Evolutionary conservation across 2,113 vertebrate species (phyloP), one percentile per base, ranked within the genome.

Genomic region (Saccopteryx leptura): DNA sequence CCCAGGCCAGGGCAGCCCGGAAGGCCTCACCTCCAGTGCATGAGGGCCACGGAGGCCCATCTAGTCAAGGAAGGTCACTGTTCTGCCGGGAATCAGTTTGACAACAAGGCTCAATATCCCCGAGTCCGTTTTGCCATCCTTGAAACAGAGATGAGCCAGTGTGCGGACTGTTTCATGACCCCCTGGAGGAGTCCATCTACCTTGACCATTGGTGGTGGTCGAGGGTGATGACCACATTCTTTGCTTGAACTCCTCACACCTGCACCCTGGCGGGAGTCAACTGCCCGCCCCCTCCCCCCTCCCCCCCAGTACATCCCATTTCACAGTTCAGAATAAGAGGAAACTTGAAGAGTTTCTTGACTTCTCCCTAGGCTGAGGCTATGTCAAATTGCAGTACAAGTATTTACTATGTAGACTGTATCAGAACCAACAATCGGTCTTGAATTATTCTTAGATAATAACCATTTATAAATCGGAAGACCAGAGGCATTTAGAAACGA

Each of bases 371-470:
- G 81, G 15, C 0, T 65, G 80, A 88, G 5, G 26, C 9, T 74
- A 79, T 83, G 33, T 93, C 50, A 81, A 23, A 68, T 88, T 91
- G 24, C 31, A 68, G 66, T 89, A 39, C 71, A 93, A 93, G 28
- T 78, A 26, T 18, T 58, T 88, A 39, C 14, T 90, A 83, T 83
- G 52, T 76, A 24, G 33, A 94, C 39, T 79, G 39, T n/a, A 24
- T 75, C 24, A 88, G 6, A 84, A 46, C 24, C n/a, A 17, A 60
- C 46, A 65, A 50, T 71, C 39, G 50, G 31, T 33, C 58, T 80
- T 83, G 26, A 80, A 72, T 90, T 90, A 46, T 58, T 54, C 58
- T 84, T 90, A 31, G 9, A 13, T 71, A 52, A 13, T 71, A 52
- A 60, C 18, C 0, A 58, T 72, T 94, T 39, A n/a, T 78, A 50